phyloP scores from a whole-genome alignment of 2,888 invertebrate species.

The Pollenia griseotomentosa region DNA sequence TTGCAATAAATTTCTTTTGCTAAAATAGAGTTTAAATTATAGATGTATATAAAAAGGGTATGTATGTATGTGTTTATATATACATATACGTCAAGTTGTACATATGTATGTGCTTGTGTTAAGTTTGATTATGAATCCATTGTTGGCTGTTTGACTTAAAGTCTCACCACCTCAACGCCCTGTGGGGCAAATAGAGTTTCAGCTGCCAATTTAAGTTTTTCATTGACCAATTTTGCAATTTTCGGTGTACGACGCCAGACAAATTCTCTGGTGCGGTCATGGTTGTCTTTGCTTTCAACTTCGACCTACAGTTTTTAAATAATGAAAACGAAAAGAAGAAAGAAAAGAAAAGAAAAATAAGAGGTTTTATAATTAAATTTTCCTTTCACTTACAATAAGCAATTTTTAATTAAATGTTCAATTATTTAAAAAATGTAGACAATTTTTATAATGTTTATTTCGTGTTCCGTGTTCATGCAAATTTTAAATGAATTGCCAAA shows the following conservation, averaged over 20 bases:
- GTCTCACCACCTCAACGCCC: slow-evolving; percentile 82
- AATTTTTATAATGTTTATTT: slow-evolving; percentile 51
- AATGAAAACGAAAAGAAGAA: slow-evolving; percentile 11
- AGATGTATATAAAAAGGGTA: not conserved
- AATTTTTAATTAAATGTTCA: slow-evolving; percentile 68
- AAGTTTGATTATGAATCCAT: slow-evolving; percentile 9
- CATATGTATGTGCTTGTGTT: slow-evolving; percentile 28
- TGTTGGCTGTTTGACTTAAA: slow-evolving; percentile 75
- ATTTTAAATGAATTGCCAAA: slow-evolving; percentile 38
- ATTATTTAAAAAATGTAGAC: slow-evolving; percentile 62
- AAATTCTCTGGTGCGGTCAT: slow-evolving; percentile 93
- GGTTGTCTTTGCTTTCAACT: slow-evolving; percentile 92
- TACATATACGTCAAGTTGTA: too few relatives aligned
- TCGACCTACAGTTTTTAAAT: slow-evolving; percentile 87
- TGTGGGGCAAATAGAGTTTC: slow-evolving; percentile 82
- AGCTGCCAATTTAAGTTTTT: slow-evolving; percentile 87
- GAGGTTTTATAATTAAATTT: slow-evolving; percentile 61
- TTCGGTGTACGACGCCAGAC: slow-evolving; percentile 93
- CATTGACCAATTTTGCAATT: slow-evolving; percentile 93
- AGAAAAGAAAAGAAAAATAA: slow-evolving; percentile 18
- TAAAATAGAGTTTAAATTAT: slow-evolving; percentile 41
- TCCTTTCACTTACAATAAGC: slow-evolving; percentile 60
- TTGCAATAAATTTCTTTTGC: not conserved
- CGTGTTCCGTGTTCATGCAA: slow-evolving; percentile 52
- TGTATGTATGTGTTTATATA: too few relatives aligned